Evolutionary conservation across 1,140 invertebrate species (phyloP).

Genomic region (Parasteatoda tepidariorum): DNA sequence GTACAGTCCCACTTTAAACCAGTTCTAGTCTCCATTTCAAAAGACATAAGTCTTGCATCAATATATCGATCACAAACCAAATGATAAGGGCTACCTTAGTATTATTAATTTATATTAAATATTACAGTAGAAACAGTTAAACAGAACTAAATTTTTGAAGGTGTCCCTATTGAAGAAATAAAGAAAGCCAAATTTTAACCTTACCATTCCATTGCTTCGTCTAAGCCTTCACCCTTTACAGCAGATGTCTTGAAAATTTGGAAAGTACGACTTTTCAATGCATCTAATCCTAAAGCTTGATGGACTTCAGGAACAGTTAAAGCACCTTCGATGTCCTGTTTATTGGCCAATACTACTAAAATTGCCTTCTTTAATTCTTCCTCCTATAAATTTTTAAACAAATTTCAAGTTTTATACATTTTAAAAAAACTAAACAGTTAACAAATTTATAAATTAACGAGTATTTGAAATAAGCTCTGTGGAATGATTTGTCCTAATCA

Average conservation of each 20-base stretch:
- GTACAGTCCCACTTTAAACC: neutral
- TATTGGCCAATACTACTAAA: constrained; percentile 97
- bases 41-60: neutral
- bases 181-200: constrained; percentile 12
- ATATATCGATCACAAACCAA: neutral
- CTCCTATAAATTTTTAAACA: constrained; percentile 76
- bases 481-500: too few relatives aligned
- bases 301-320: constrained; percentile 97
- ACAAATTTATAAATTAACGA: neutral
- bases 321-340: constrained; percentile 98
- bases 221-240: constrained; percentile 97
- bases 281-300: constrained; percentile 93
- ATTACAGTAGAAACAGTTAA: constrained; percentile 22
- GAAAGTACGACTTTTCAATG: constrained; percentile 96
- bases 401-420: neutral
- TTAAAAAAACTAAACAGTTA: neutral
- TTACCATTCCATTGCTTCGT: constrained; percentile 98
- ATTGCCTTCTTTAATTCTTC: constrained; percentile 96
- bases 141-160: neutral
- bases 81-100: neutral
- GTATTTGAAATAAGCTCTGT: neutral
- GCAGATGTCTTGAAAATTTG: constrained; percentile 99
- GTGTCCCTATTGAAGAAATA: neutral
- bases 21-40: neutral
- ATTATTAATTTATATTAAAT: neutral